These are phyloP conservation scores for Cacoxenus indagator DNA, from an alignment of 2,888 invertebrate species.

Conservation along the genomic window DNA sequence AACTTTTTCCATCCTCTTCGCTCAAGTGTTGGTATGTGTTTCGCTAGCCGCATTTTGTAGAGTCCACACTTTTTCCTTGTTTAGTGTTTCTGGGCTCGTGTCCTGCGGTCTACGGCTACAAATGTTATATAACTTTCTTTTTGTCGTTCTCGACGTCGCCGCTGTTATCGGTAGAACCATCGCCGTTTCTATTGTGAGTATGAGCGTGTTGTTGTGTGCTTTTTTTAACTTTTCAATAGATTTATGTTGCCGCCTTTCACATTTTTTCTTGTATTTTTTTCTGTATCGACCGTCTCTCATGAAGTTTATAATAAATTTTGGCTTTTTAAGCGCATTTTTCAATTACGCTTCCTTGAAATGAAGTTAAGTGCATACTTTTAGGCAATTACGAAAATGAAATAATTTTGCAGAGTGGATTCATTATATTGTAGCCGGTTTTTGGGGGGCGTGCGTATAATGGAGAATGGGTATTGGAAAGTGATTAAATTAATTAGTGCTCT, in stretches of 20 bases:
- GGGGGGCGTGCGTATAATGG: background rate
- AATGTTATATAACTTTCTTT: constrained; percentile 32
- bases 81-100: constrained; percentile 21
- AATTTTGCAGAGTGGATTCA: constrained; percentile 37
- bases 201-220: constrained; percentile 31
- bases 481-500: too few species aligned
- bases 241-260: constrained; percentile 35
- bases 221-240: constrained; percentile 34
- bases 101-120: constrained; percentile 18
- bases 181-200: constrained; percentile 12
- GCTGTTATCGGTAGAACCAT: constrained; percentile 35
- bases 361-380: constrained; percentile 38
- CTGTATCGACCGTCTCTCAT: background rate
- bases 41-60: background rate
- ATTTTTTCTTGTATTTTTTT: constrained; percentile 16
- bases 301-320: constrained; percentile 32
- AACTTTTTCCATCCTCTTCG: background rate
- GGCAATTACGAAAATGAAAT: constrained; percentile 47
- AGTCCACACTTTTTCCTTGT: constrained; percentile 4
- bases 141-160: constrained; percentile 33
- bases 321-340: constrained; percentile 43
- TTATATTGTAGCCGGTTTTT: background rate
- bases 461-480: background rate
- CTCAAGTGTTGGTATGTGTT: background rate
- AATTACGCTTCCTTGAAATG: constrained; percentile 36